Evolutionary conservation across 2,113 vertebrate species (phyloP).

Genomic region (Sorex araneus): DNA sequence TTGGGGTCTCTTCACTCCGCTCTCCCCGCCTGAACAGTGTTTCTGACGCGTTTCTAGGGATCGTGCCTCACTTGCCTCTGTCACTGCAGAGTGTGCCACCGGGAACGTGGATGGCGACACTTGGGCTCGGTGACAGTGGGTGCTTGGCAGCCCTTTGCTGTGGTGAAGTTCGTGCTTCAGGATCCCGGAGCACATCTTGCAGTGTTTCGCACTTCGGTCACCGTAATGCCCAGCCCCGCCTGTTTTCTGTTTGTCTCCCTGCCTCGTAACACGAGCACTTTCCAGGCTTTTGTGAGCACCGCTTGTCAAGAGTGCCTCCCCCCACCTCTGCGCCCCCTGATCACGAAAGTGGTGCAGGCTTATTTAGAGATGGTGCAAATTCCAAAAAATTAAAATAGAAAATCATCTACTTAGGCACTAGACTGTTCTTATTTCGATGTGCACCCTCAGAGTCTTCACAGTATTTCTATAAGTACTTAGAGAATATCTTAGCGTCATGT

Average conservation of each 20-base stretch:
- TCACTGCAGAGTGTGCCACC: neutral
- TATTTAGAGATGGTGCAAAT: slow-evolving; percentile 33
- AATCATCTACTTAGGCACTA: neutral
- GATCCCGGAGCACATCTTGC: neutral
- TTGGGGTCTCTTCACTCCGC: neutral
- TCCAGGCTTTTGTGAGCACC: neutral
- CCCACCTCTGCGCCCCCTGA: neutral
- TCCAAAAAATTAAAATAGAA: neutral
- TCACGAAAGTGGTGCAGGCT: neutral
- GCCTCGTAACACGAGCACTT: neutral
- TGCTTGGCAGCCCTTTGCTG: neutral
- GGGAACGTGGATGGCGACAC: neutral
- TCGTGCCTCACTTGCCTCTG: neutral
- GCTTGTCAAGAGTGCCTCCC: neutral
- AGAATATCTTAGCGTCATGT: neutral
- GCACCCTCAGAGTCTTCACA: neutral
- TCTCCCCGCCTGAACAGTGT: neutral
- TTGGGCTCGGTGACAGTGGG: neutral
- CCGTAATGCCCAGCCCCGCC: neutral
- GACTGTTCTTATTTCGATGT: slow-evolving; percentile 7
- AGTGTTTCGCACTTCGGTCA: neutral
- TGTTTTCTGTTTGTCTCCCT: neutral
- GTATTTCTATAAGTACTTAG: slow-evolving; percentile 8
- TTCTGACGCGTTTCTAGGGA: neutral
- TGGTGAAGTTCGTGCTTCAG: neutral